These are phyloP conservation scores for Geothlypis trichas DNA, from an alignment of 2,113 vertebrate genomes.

Conservation along the genomic window DNA sequence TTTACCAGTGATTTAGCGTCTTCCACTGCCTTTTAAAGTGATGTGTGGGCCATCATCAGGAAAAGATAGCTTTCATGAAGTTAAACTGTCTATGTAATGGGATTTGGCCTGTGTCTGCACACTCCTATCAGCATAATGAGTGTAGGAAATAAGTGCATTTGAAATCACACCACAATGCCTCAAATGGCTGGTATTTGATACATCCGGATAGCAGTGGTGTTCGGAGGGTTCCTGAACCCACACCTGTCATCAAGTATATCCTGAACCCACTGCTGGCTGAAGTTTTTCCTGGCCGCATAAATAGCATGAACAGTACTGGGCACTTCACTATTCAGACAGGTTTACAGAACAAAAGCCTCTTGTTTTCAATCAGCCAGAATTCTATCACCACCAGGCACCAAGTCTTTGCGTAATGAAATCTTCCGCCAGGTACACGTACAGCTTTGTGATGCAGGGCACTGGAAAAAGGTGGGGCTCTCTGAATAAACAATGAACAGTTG, in stretches of 20 bases:
- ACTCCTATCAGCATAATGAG: not conserved
- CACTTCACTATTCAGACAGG: not conserved
- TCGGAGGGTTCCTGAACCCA: not conserved
- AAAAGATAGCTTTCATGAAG: not conserved
- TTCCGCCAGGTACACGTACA: not conserved
- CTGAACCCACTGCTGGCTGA: not conserved
- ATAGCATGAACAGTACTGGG: not conserved
- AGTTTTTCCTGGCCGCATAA: not conserved
- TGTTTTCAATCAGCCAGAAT: not conserved
- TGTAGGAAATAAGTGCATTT: not conserved
- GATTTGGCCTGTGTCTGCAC: not conserved
- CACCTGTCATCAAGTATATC: not conserved
- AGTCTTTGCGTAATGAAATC: slow-evolving; percentile 17
- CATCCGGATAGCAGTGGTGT: not conserved
- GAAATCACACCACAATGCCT: not conserved
- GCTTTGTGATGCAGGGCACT: not conserved
- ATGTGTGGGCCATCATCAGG: not conserved
- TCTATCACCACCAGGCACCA: not conserved
- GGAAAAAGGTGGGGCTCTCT: not conserved
- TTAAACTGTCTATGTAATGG: not conserved
- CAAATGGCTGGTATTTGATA: not conserved
- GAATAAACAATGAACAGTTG: slow-evolving; percentile 7
- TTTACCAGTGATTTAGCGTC: not conserved
- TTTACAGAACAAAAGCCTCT: not conserved
- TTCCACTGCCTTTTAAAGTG: not conserved